Conservation (phyloP, 2,113 vertebrate genomes). For the Chauna torquata region DNA sequence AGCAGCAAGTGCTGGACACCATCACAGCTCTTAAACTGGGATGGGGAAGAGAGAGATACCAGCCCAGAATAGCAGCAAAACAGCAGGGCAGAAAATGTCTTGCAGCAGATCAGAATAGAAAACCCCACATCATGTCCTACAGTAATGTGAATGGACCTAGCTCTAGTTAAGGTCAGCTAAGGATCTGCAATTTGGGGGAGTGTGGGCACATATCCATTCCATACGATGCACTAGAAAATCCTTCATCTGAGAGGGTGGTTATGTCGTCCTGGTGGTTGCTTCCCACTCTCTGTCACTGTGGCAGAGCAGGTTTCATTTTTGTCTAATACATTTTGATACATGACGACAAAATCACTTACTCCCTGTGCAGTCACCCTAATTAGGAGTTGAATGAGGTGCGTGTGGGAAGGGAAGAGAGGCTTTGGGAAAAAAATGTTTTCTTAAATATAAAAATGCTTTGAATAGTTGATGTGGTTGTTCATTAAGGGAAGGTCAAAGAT, state of each 20-base stretch:
- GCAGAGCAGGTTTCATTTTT: not conserved
- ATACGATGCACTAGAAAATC: not conserved
- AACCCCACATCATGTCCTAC: not conserved
- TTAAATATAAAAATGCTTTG: not conserved
- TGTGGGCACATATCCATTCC: not conserved
- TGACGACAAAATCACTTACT: slow-evolving; percentile 7
- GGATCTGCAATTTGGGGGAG: not conserved
- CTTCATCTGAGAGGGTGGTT: not conserved
- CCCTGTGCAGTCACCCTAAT: not conserved
- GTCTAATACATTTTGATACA: not conserved
- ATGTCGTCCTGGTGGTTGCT: not conserved
- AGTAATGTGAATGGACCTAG: not conserved
- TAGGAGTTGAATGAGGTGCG: not conserved
- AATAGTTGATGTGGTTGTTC: not conserved
- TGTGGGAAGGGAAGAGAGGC: not conserved
- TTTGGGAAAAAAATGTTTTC: not conserved
- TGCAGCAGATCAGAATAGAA: not conserved
- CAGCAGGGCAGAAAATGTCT: not conserved
- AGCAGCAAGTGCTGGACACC: not conserved
- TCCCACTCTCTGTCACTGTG: not conserved
- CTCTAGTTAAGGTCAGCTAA: not conserved
- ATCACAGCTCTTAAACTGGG: not conserved
- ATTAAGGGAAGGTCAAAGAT: slow-evolving; percentile 12
- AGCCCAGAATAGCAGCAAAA: not conserved
- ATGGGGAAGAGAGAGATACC: not conserved